phyloP scores from a whole-genome alignment of 2,888 invertebrate species.

The Drosophila melanocephala region DNA sequence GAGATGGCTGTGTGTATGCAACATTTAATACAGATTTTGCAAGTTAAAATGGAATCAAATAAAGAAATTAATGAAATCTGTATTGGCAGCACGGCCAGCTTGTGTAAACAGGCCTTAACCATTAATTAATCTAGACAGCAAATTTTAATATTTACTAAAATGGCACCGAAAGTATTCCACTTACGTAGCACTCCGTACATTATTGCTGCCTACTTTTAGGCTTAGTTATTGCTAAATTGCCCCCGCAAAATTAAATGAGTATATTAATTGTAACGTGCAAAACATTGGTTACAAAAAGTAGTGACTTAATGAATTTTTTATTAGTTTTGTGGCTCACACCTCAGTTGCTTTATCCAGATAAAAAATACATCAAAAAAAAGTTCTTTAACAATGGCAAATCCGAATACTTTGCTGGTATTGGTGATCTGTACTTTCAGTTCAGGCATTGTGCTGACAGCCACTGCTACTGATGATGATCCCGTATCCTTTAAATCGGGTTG shows the following conservation, averaged over 20 bases:
- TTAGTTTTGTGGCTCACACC: conserved; percentile 26
- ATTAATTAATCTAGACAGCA: not conserved
- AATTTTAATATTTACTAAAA: not conserved
- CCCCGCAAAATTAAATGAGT: not conserved
- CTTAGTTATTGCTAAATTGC: not conserved
- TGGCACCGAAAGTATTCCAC: not conserved
- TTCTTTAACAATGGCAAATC: conserved; percentile 7
- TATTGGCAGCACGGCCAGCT: not conserved
- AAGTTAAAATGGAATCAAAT: not conserved
- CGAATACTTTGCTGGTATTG: not conserved
- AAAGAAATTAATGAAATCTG: not conserved
- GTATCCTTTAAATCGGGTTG: conserved; percentile 50
- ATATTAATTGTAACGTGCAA: conserved; percentile 11
- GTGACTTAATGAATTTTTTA: not conserved
- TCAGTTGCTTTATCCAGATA: not conserved
- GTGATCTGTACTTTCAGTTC: not conserved
- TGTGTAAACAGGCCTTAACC: not conserved
- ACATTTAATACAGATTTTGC: not conserved
- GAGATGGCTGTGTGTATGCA: not conserved
- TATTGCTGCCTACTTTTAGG: conserved; percentile 7
- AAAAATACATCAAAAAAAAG: not conserved
- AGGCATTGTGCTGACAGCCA: not conserved
- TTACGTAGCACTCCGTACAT: not conserved
- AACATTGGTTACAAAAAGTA: conserved; percentile 25
- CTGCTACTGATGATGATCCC: conserved; percentile 1